Conservation (phyloP, 2,113 vertebrate species). For the Passer domesticus region DNA sequence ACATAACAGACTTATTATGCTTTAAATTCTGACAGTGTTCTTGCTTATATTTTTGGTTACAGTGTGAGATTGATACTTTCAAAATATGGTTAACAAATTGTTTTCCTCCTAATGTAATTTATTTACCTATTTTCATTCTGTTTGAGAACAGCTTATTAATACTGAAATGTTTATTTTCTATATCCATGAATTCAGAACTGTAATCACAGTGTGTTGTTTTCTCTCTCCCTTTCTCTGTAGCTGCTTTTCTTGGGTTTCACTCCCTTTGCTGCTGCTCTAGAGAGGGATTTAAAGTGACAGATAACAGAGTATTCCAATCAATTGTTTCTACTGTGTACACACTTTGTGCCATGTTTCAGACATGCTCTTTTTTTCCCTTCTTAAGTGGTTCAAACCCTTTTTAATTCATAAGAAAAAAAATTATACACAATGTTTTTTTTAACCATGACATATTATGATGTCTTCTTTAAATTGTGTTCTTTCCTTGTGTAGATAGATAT, state of each 20-base stretch:
- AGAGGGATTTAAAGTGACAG: constrained; percentile 38
- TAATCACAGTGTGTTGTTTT: background rate
- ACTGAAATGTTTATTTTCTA: background rate
- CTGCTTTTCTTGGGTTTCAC: background rate
- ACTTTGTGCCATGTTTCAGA: constrained; percentile 25
- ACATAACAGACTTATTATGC: background rate
- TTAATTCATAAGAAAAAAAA: background rate
- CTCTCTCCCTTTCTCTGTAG: background rate
- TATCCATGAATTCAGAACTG: background rate
- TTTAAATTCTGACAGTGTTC: background rate
- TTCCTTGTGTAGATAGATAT: constrained; percentile 45
- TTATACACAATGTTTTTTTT: background rate
- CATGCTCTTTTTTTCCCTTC: background rate
- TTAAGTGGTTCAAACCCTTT: constrained; percentile 29
- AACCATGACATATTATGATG: constrained; percentile 35
- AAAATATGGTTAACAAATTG: background rate
- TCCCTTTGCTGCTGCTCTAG: background rate
- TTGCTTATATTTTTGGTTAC: background rate
- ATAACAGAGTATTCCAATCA: constrained; percentile 23
- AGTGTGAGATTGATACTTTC: background rate
- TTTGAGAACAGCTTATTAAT: background rate
- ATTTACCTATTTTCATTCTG: background rate
- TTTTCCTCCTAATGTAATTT: background rate
- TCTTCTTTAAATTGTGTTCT: constrained; percentile 25
- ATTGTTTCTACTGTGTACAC: background rate